These are phyloP conservation scores for Limanda limanda DNA, from an alignment of 2,113 vertebrate genomes.

Conservation along the genomic window DNA sequence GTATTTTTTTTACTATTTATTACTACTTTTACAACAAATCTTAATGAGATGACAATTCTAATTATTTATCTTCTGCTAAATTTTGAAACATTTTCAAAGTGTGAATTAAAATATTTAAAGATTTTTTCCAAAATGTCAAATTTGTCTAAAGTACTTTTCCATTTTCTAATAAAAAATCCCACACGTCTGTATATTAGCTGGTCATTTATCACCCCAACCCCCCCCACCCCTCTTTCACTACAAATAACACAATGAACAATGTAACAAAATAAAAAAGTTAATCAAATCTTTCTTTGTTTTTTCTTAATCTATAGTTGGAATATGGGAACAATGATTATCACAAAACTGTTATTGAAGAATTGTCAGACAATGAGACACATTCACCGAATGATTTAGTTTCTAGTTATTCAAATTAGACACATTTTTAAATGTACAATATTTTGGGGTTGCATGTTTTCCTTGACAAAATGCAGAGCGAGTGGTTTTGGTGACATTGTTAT, in stretches of 20 bases:
- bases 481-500: neutral
- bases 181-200: neutral
- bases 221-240: neutral
- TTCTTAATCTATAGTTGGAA: neutral
- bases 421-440: neutral
- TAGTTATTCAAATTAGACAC: neutral
- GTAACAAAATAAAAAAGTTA: neutral
- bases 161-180: neutral
- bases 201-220: neutral
- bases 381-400: neutral
- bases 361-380: neutral
- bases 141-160: neutral
- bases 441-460: neutral
- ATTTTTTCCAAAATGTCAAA: neutral
- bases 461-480: neutral
- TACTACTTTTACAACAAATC: neutral
- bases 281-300: neutral
- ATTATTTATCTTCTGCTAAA: neutral
- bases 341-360: too few relatives aligned
- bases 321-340: neutral
- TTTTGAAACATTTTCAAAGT: neutral
- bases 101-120: neutral
- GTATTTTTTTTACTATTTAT: conserved; percentile 9
- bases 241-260: neutral
- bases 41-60: neutral